Evolutionary conservation across 2,888 invertebrate species (phyloP).

Genomic region (Aricia artaxerxes): DNA sequence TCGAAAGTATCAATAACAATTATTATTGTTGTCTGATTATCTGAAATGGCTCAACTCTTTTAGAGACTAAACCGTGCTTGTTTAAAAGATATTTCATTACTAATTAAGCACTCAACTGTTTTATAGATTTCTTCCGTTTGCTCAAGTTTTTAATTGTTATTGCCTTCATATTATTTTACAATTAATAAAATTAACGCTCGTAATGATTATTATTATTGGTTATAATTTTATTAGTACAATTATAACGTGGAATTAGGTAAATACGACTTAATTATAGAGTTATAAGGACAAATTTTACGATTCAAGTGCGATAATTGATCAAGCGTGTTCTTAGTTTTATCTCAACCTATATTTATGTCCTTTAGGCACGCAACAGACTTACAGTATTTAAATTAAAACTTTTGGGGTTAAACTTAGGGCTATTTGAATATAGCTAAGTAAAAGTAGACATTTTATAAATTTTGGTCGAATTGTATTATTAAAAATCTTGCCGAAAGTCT

Average conservation of each 20-base stretch:
- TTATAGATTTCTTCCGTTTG: background rate
- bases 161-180: background rate
- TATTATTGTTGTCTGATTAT: too few relatives aligned
- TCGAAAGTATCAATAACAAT: background rate
- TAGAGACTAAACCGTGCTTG: too few relatives aligned
- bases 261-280: conserved; percentile 26
- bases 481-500: too few relatives aligned
- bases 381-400: background rate
- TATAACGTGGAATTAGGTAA: background rate
- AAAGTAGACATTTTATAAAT: background rate
- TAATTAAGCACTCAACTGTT: background rate
- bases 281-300: conserved; percentile 30
- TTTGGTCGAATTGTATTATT: background rate
- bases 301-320: conserved; percentile 23
- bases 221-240: conserved; percentile 7
- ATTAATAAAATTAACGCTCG: conserved; percentile 4
- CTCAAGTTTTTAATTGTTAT: background rate
- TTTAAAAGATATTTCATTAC: too few relatives aligned
- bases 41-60: too few relatives aligned
- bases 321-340: conserved; percentile 23
- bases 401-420: background rate
- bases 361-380: conserved; percentile 24
- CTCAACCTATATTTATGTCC: conserved; percentile 17
- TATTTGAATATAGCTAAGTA: background rate
- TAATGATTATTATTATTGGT: conserved; percentile 7